Conservation (phyloP, 1,140 invertebrate species). For the Heliconius nattereri region DNA sequence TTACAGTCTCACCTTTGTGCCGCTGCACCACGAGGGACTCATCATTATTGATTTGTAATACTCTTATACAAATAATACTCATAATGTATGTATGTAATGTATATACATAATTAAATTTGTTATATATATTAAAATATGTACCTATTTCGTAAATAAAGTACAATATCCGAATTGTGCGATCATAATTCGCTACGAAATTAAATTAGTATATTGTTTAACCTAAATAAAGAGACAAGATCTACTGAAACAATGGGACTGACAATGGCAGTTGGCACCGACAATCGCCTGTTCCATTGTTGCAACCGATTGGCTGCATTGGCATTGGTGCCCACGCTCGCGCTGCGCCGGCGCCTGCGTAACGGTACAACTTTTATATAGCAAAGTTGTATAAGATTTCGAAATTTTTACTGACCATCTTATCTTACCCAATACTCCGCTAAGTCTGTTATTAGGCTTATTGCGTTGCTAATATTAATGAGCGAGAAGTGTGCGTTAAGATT, state of each 20-base stretch:
- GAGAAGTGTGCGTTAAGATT: not conserved
- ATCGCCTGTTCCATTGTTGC: conserved; percentile 39
- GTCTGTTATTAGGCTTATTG: conserved; percentile 28
- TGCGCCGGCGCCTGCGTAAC: conserved; percentile 32
- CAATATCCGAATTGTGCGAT: not conserved
- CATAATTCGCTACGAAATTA: conserved; percentile 31
- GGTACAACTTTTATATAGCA: conserved; percentile 31
- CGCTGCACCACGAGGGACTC: no score
- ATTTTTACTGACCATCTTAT: conserved; percentile 28
- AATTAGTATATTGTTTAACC: conserved; percentile 36
- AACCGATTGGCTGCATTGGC: conserved; percentile 39
- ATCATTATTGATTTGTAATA: no score
- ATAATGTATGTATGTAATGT: no score
- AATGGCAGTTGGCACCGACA: conserved; percentile 34
- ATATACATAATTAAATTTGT: not conserved
- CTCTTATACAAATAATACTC: no score
- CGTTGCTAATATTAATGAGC: conserved; percentile 6
- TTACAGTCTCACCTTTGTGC: no score
- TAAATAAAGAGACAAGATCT: conserved; percentile 39
- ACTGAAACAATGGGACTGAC: conserved; percentile 41
- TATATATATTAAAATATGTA: not conserved
- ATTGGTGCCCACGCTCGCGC: conserved; percentile 33
- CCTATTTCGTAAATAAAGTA: conserved; percentile 7
- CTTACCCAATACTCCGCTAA: conserved; percentile 32
- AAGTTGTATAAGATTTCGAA: conserved; percentile 34